phyloP scores from a whole-genome alignment of 2,888 invertebrate genomes.

The Hedya salicella region DNA sequence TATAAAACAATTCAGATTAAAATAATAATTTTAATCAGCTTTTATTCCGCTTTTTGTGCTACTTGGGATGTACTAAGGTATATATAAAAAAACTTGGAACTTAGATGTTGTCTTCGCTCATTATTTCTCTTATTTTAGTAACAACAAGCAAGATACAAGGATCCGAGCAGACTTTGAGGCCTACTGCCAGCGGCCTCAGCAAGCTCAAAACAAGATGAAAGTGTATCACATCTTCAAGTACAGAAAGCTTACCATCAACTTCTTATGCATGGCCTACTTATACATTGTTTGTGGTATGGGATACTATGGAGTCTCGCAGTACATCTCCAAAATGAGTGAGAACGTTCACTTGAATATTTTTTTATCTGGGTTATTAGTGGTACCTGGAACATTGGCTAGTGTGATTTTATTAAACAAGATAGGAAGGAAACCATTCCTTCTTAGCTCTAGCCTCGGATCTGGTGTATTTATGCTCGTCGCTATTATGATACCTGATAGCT shows the following conservation, averaged over 20 bases:
- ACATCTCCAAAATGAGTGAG: constrained; percentile 90
- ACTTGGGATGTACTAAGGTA: no score
- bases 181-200: constrained; percentile 9
- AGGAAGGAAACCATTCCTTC: constrained; percentile 86
- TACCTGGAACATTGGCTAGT: constrained; percentile 86
- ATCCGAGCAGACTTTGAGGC: constrained; percentile 61
- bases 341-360: constrained; percentile 92
- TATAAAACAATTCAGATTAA: no score
- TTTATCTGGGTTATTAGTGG: constrained; percentile 87
- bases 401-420: constrained; percentile 85
- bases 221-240: constrained; percentile 70
- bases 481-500: constrained; percentile 56
- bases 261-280: constrained; percentile 87
- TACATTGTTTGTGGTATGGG: constrained; percentile 93
- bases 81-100: no score
- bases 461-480: constrained; percentile 66
- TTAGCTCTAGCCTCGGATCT: constrained; percentile 78
- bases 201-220: constrained; percentile 54
- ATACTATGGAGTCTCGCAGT: constrained; percentile 93
- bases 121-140: constrained; percentile 55
- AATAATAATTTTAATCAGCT: no score
- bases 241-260: constrained; percentile 85
- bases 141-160: constrained; percentile 51
- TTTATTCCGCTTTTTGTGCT: no score
- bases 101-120: no score